Base-by-base conservation (phyloP, 1,140 invertebrate species). In the Aleiodes sp. region DNA sequence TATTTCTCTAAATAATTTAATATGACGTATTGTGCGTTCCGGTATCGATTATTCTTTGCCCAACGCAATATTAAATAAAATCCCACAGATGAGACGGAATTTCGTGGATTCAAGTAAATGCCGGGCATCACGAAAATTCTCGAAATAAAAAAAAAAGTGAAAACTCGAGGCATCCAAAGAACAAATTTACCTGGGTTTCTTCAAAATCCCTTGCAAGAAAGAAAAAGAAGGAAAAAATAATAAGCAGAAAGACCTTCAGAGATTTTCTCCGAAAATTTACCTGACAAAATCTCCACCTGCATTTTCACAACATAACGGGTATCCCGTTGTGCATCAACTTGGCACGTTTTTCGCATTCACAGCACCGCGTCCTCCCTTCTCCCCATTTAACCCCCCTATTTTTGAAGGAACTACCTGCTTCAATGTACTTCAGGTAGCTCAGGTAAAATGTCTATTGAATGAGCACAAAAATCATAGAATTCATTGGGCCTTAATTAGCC, bases 361-460 rank as follows among this genome's bases (percentile, higher is more conserved):
- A n/a, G n/a, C n/a, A n/a, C 12, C 41, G 16, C 4, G 2, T 7
- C n/a, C 41, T 19, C 10, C 16, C 41, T 24, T 21, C 46, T 7
- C 3, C 3, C 46, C 46, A 21, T 24, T 52, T 16, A 7, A 12
- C 16, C 10, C 1, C 31, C 31, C 4, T 10, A 10, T 10, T 35
- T 10, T 4, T 35, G 31, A 52, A n/a, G n/a, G n/a, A 52, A 52
- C 46, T 52, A 52, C 46, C 46, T 52, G 46, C 46, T 52, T 8
- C 3, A 4, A 26, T 52, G 46, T 52, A 24, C 21, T n/a, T n/a
- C n/a, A n/a, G n/a, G n/a, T n/a, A n/a, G n/a, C n/a, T 52, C 46
- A 52, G 46, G 46, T 26, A 52, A 52, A 52, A 52, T 52, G 46
- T 52, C 46, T 52, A 52, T 52, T 52, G 46, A 52, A 52, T 12